Conservation (phyloP, 2,888 invertebrate species). For the Protodeltote pygarga region DNA sequence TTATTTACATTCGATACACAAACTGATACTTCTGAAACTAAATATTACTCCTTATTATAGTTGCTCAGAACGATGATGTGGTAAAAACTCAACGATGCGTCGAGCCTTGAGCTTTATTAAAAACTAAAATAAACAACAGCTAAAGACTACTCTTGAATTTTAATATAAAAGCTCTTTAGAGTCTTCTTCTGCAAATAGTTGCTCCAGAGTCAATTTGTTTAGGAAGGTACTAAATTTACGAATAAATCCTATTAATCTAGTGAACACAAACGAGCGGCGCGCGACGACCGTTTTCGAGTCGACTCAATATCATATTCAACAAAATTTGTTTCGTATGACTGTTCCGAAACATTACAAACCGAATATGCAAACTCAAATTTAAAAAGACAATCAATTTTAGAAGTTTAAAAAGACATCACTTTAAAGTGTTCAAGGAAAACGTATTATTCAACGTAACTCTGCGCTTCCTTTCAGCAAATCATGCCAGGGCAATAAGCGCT, state of each 20-base stretch:
- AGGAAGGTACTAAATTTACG: background rate
- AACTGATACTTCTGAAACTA: conserved; percentile 16
- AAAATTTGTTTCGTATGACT: too few relatives aligned
- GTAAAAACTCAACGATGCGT: conserved; percentile 6
- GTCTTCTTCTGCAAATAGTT: conserved; percentile 12
- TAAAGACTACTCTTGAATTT: conserved; percentile 18
- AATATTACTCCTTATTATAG: conserved; percentile 9
- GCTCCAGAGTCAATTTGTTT: background rate
- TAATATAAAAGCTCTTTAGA: conserved; percentile 29
- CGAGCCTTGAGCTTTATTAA: conserved; percentile 25
- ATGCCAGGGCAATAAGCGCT: conserved; percentile 21
- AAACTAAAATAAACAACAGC: conserved; percentile 37
- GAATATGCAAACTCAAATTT: too few relatives aligned
- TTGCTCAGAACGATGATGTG: conserved; percentile 4
- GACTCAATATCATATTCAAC: too few relatives aligned
- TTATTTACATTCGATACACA: conserved; percentile 7
- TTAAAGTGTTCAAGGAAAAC: background rate
- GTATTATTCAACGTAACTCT: background rate
- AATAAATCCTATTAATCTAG: background rate
- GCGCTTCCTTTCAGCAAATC: conserved; percentile 20
- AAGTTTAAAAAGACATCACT: background rate
- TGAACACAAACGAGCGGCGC: too few relatives aligned
- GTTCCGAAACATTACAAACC: too few relatives aligned
- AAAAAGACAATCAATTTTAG: too few relatives aligned
- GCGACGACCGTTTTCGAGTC: too few relatives aligned